Evolutionary conservation across 92 coral and sea anemone species (phyloP), one percentile per base, ranked within the genome.

Genomic region (Nematostella vectensis): DNA sequence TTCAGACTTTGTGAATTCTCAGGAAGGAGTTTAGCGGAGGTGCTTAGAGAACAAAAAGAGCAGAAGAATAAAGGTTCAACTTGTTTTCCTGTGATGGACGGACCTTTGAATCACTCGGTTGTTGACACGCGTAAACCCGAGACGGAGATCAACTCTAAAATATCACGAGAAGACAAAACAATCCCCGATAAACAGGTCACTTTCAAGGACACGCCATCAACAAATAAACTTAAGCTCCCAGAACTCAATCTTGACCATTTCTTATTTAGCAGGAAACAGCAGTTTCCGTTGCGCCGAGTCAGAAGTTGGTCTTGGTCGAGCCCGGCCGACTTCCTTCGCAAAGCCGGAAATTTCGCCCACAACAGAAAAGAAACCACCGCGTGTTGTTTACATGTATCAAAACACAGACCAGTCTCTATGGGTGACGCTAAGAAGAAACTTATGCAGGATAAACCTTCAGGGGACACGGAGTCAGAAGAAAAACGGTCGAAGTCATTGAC

Each of bases 261-360:
- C 6, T 33, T 33, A 15, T 33, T 33, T 33, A 33, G 8, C 40
- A 33, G 40, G 40, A 15, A 33, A 15, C 6, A 33, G 40, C 40
- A 6, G 15, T 33, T 6, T 33, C 47, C 20, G 3, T 66, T 66
- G 4, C 30, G 55, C 2, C 54, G 72, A 18, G 31, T 47, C 23
- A 55, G 72, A 55, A 66, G 63, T 40, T 66, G 72, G 72, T 55
- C 72, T 40, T 66, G 72, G 72, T 55, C 72, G 1, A 45, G 63
- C 27, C 55, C 56, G 9, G 21, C 63, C 17, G 37, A 21, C 9
- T 27, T 42, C 4, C 23, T 45, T 45, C 51, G 51, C 21, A 45
- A 28, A 55, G 52, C 33, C 27, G 33, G 18, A 9, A 39, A 8
- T 18, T 2, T 58, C 13, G n/a, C n/a, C n/a, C 50, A 37, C 13